These are phyloP conservation scores for Gymnoscopelus braueri DNA, from an alignment of 2,797 vertebrate genomes.

Conservation along the genomic window DNA sequence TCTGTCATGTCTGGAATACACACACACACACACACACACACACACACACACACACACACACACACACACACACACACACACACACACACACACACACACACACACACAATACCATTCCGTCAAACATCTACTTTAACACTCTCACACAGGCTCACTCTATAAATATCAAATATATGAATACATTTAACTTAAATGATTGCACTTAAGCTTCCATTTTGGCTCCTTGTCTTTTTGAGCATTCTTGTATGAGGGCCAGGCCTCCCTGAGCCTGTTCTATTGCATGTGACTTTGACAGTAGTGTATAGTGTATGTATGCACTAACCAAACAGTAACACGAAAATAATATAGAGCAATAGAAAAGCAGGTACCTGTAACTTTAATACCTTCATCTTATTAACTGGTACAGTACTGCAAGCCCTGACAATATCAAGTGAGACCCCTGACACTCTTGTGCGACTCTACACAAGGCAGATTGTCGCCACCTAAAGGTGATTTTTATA, in stretches of 20 bases:
- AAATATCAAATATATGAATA: neutral
- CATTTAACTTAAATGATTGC: neutral
- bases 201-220: neutral
- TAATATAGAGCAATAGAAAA: too few relatives aligned
- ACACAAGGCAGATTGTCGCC: slow-evolving; percentile 78
- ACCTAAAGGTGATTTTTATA: slow-evolving; percentile 77
- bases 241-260: too few relatives aligned
- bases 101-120: slow-evolving; percentile 59
- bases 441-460: slow-evolving; percentile 35
- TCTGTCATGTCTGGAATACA: too few relatives aligned
- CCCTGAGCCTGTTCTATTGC: too few relatives aligned
- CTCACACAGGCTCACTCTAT: slow-evolving; percentile 16
- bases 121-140: slow-evolving; percentile 70
- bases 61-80: too few relatives aligned
- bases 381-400: too few relatives aligned
- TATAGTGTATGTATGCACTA: too few relatives aligned
- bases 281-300: too few relatives aligned
- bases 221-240: neutral
- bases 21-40: slow-evolving; percentile 34
- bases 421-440: slow-evolving; percentile 47
- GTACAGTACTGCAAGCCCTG: neutral
- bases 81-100: slow-evolving; percentile 23
- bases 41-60: neutral
- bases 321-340: too few relatives aligned
- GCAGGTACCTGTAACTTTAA: too few relatives aligned